Conservation (phyloP, 1,140 invertebrate species). For the Eriocheir sinensis region DNA sequence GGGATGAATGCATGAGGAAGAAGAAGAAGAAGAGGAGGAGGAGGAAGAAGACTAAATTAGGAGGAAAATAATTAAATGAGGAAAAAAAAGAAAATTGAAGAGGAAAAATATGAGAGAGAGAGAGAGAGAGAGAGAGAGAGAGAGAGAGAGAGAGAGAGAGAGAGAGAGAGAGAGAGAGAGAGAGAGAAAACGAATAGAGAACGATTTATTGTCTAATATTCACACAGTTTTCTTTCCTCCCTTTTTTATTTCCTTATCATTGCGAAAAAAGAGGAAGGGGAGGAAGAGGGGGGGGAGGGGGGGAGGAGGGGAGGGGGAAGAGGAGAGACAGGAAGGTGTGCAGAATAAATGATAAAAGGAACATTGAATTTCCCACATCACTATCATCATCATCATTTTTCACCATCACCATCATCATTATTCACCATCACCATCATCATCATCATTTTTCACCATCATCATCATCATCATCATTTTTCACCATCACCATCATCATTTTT, state of each 20-base stretch:
- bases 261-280: conserved; percentile 29
- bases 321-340: background rate
- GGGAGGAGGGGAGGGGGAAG: background rate
- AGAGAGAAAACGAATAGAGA: conserved; percentile 11
- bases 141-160: background rate
- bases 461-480: too few relatives aligned
- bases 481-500: too few relatives aligned
- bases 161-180: conserved; percentile 29
- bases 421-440: too few relatives aligned
- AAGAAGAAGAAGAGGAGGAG: conserved; percentile 31
- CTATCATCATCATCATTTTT: too few relatives aligned
- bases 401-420: too few relatives aligned
- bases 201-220: conserved; percentile 36
- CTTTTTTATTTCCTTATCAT: too few relatives aligned
- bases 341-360: background rate
- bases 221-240: too few relatives aligned
- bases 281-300: too few relatives aligned
- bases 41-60: background rate
- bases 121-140: background rate
- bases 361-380: too few relatives aligned
- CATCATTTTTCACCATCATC: too few relatives aligned
- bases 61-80: background rate
- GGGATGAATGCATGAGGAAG: too few relatives aligned
- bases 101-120: background rate
- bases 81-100: background rate